Evolutionary conservation across 2,797 vertebrate species (phyloP), one percentile per base, ranked within the genome.

Genomic region (Alfaro cultratus): DNA sequence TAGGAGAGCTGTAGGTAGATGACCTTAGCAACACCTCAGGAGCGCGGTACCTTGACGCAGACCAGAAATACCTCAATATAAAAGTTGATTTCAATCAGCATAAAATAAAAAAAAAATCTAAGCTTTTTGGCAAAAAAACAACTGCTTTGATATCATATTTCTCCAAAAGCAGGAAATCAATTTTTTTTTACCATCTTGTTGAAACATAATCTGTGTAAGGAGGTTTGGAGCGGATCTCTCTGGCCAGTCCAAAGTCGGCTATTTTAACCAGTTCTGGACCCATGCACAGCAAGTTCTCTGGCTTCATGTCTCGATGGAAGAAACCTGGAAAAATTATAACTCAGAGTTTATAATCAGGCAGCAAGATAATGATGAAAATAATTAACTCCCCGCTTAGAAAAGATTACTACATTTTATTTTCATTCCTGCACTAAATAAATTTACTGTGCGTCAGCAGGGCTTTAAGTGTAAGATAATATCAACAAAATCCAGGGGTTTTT

Each of bases 261-360:
- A 99, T 99, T 96, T 99, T 99, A 60, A 99, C 96, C 89, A 99
- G 96, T 80, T 99, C 98, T 87, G 98, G 99, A 53, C 99, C 98
- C 96, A 98, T 99, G 86, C 99, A 99, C 45, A 99, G 94, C 90
- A 99, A 95, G 80, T 99, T 99, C 94, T 99, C 99, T 39, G 99
- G 99, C 88, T 99, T 99, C 98, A 99, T 98, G 92, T 99, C 99
- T 78, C 98, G 97, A 80, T 99, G 98, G 89, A 99, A 99, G 94
- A 98, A 99, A 18, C 99, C 99, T 98, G 84, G 0, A 74, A 39
- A 83, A 57, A 84, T 23, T 23, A 77, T n/a, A 8, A 74, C 1
- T 73, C 74, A 45, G 43, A 46, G 36, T 21, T 78, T 68, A 60
- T 31, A 68, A 43, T 39, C 31, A 79, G 43, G 39, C 4, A 21